phyloP scores from a whole-genome alignment of 2,888 invertebrate species.

The Cryptocheilus praepositus region DNA sequence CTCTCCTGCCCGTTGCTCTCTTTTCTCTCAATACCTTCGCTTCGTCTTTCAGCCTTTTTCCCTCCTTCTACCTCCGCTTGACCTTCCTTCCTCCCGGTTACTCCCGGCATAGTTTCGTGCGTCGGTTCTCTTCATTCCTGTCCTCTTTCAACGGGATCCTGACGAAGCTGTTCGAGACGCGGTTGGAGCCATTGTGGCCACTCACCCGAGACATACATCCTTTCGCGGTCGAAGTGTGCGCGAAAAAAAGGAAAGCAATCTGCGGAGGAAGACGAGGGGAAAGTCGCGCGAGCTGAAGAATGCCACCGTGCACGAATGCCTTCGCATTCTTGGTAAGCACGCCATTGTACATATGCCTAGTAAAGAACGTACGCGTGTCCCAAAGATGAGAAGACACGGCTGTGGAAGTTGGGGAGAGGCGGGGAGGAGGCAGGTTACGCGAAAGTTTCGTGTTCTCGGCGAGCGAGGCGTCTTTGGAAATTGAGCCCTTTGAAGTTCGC shows the following conservation, averaged over 20 bases:
- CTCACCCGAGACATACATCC: slow-evolving; percentile 19
- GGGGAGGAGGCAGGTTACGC: slow-evolving; percentile 3
- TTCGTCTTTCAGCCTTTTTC: slow-evolving; percentile 7
- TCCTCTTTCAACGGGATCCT: slow-evolving; percentile 7
- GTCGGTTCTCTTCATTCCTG: neutral
- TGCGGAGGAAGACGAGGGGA: neutral
- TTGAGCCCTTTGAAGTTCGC: slow-evolving; percentile 44
- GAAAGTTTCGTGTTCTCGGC: slow-evolving; percentile 31
- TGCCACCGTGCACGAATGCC: slow-evolving; percentile 6
- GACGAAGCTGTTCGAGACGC: slow-evolving; percentile 25
- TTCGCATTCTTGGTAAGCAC: slow-evolving; percentile 7
- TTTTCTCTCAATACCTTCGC: slow-evolving; percentile 3
- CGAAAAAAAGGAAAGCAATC: slow-evolving; percentile 7
- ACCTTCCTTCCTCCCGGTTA: neutral
- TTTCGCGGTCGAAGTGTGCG: neutral
- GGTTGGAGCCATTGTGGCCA: slow-evolving; percentile 15
- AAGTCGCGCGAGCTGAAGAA: slow-evolving; percentile 1
- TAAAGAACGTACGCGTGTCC: slow-evolving; percentile 4
- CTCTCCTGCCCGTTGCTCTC: slow-evolving; percentile 12
- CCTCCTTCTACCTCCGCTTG: neutral
- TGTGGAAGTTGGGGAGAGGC: neutral
- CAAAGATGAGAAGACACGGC: neutral
- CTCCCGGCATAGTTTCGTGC: neutral
- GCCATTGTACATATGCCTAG: slow-evolving; percentile 3
- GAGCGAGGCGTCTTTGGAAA: slow-evolving; percentile 18